Conservation (phyloP, 2,797 vertebrate genomes). For the Lagorchestes hirsutus region DNA sequence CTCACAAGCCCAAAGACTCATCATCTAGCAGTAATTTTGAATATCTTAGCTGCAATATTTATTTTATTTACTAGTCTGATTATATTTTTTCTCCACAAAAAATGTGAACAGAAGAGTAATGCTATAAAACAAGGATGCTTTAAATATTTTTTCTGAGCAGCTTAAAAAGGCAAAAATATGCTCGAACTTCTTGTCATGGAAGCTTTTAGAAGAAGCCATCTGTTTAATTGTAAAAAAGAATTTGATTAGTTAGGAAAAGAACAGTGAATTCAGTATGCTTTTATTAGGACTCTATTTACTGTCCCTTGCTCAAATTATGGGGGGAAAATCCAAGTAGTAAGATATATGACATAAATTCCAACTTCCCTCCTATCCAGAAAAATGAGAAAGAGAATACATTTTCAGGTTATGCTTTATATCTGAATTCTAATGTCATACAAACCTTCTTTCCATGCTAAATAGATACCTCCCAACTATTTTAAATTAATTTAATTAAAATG, state of each 20-base stretch:
- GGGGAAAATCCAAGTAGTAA: background rate
- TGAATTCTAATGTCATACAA: background rate
- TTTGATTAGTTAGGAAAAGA: background rate
- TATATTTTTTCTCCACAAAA: background rate
- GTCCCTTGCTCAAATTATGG: background rate
- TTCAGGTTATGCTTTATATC: background rate
- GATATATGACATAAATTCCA: background rate
- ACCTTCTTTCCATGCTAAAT: background rate
- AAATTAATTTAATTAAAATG: background rate
- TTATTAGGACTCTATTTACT: background rate
- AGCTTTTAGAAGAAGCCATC: background rate
- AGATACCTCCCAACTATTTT: background rate
- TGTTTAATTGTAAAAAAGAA: background rate
- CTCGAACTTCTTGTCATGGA: background rate
- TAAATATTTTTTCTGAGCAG: background rate
- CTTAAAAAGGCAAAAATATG: conserved; percentile 8
- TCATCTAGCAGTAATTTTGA: background rate
- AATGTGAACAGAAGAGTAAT: background rate
- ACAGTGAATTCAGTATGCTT: background rate
- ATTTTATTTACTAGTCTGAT: background rate
- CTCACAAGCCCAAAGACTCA: background rate
- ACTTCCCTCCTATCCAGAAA: background rate
- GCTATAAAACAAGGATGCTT: background rate
- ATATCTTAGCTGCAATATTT: background rate
- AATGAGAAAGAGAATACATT: background rate